Evolutionary conservation across 2,797 vertebrate species (phyloP), one percentile per base, ranked within the genome.

Genomic region (Enteromius trimaculatus): DNA sequence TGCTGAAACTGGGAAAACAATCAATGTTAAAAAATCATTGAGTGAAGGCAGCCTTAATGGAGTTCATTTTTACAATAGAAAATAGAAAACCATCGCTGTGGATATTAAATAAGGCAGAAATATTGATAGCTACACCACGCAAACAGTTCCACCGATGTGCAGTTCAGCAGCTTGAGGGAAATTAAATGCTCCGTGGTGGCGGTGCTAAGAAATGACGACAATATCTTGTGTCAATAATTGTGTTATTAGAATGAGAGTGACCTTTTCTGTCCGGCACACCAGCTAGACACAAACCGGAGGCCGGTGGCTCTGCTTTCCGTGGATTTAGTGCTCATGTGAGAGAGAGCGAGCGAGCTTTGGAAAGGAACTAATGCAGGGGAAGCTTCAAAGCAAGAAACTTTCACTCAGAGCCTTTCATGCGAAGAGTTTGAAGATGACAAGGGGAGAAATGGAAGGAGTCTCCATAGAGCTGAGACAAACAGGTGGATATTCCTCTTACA

Each of bases 171-270:
- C 88, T 90, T 91, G 82, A 62, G 10, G 84, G 84, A 88, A 92
- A 84, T 92, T 91, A 53, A 88, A 84, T 31, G 79, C 90, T 89
- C 88, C 69, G 88, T 90, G 91, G 81, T 87, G 86, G 88, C 84
- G 84, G 81, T 29, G 87, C 49, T 60, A 83, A 49, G 66, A 71
- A 65, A 85, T 77, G 65, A 75, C 13, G 29, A 62, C 77, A 74
- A 55, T 86, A 90, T 89, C 90, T 92, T 87, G 90, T 90, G 90
- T 90, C 90, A 93, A 92, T 92, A 88, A 93, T 92, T 91, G 86
- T 87, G 90, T 93, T 92, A 91, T 89, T 91, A 89, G 92, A 93
- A 92, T 91, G 90, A 92, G 91, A 89, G 91, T 81, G 87, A 90
- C 88, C 88, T 80, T 85, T 85, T 82, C 80, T 87, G 26, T 79